Base-by-base conservation (phyloP, 2,797 vertebrate genomes). In the Benthosema pterotum region DNA sequence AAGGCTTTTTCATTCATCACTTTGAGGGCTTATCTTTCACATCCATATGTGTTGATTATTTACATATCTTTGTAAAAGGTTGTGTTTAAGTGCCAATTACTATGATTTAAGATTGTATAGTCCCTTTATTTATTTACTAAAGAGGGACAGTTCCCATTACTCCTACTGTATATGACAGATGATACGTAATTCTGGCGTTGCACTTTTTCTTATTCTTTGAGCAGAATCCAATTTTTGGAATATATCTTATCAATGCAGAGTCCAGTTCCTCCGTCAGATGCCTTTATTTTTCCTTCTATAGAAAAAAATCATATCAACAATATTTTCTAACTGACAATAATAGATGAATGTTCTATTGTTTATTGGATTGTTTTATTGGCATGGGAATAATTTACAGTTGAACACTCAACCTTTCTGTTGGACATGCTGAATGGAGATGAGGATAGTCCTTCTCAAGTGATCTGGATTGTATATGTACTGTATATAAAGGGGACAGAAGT, bases 41-140 rank as follows among this genome's bases (percentile, higher is more conserved):
- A 45, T 72, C 46, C 3, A 28, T 19, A 17, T 55, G 57, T 38
- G 57, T 43, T 69, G 42, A 50, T 58, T 58, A 45, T 71, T 48
- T 19, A 62, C 38, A 43, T 8, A 11, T 75, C 65, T 25, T 45
- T 60, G 54, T 59, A 73, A 68, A 68, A 63, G 32, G 32, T 38
- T 38, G 71, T 9, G 54, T 18, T 59, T 53, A 65, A 50, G 88
- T 90, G 91, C 90, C 88, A 88, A 80, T 62, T 74, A 7, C 32
- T 59, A 68, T 72, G 28, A 75, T 65, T 74, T 18, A 49, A 57
- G 15, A 18, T 49, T 64, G n/a, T 63, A 32, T 52, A 49, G 60
- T 48, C 42, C 12, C 6, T 43, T 16, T 42, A 0, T 38, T 8
- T 32, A 9, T 38, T 38, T 38, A 38, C 46, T 25, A 8, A 42